These are phyloP conservation scores for Brenthis hecate DNA, from an alignment of 2,888 invertebrate species.

Conservation along the genomic window DNA sequence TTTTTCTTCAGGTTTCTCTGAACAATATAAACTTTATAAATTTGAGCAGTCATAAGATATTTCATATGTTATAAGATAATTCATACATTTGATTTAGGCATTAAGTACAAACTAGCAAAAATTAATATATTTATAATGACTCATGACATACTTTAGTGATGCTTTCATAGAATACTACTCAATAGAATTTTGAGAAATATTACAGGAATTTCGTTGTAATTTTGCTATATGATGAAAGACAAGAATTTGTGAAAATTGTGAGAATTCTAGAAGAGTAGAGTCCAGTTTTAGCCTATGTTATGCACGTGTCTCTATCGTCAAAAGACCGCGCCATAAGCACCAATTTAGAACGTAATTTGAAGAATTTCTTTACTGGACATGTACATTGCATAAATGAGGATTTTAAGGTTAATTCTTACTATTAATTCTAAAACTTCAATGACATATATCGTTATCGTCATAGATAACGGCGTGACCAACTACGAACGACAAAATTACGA, in stretches of 20 bases:
- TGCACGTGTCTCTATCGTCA: conserved; percentile 30
- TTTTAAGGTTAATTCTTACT: conserved; percentile 6
- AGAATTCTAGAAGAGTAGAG: not conserved
- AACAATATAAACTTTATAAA: no score
- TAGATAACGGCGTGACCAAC: conserved; percentile 73
- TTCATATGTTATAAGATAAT: no score
- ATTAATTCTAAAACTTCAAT: conserved; percentile 27
- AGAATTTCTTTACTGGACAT: not conserved
- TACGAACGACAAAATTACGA: conserved; percentile 73
- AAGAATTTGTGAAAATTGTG: no score
- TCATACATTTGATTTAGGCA: not conserved
- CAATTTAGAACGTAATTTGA: not conserved
- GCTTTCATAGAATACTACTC: not conserved
- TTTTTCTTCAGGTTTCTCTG: no score
- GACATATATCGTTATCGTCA: conserved; percentile 59
- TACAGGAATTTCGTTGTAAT: no score
- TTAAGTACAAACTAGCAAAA: not conserved
- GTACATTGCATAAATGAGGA: not conserved
- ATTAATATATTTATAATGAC: conserved; percentile 12
- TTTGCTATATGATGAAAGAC: no score
- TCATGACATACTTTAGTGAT: conserved; percentile 4
- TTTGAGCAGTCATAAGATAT: no score
- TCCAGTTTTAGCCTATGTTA: conserved; percentile 20
- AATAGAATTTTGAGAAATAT: not conserved
- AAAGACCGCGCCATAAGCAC: not conserved